phyloP scores from a whole-genome alignment of 1,140 invertebrate genomes.

The Dufourea novaeangliae region DNA sequence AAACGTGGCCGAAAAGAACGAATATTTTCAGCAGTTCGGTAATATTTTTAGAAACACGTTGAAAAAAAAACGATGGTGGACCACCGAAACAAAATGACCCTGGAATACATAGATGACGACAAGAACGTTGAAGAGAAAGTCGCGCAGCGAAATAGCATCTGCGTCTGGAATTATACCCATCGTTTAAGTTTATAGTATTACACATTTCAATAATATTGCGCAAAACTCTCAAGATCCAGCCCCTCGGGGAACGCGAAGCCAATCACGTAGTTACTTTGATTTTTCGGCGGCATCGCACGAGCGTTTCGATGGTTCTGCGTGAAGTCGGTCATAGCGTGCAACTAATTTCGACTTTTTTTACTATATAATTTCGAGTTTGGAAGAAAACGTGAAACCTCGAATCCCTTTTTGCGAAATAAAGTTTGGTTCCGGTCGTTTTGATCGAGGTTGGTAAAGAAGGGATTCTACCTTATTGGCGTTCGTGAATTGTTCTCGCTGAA shows the following conservation, averaged over 20 bases:
- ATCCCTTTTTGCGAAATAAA: too few relatives aligned
- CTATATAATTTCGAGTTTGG: neutral
- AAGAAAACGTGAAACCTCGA: neutral
- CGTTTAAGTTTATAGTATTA: constrained; percentile 9
- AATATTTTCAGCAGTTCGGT: neutral
- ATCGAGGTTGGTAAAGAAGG: constrained; percentile 1
- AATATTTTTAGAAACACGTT: neutral
- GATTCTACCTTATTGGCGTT: constrained; percentile 14
- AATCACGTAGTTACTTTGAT: neutral
- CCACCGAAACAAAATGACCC: neutral
- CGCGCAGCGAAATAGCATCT: neutral
- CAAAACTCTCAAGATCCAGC: neutral
- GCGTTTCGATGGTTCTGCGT: neutral
- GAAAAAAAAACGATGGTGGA: neutral
- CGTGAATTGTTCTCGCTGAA: neutral
- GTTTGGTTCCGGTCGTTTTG: too few relatives aligned
- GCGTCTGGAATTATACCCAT: neutral
- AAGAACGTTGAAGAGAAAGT: constrained; percentile 30
- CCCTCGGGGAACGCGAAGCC: neutral
- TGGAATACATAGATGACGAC: neutral
- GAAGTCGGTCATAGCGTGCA: neutral
- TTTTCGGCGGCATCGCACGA: neutral
- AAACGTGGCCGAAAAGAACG: too few relatives aligned
- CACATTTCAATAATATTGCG: constrained; percentile 12
- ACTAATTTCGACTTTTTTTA: neutral